Evolutionary conservation across 1,140 invertebrate species (phyloP), one percentile per base, ranked within the genome.

Genomic region (Idris sp.): DNA sequence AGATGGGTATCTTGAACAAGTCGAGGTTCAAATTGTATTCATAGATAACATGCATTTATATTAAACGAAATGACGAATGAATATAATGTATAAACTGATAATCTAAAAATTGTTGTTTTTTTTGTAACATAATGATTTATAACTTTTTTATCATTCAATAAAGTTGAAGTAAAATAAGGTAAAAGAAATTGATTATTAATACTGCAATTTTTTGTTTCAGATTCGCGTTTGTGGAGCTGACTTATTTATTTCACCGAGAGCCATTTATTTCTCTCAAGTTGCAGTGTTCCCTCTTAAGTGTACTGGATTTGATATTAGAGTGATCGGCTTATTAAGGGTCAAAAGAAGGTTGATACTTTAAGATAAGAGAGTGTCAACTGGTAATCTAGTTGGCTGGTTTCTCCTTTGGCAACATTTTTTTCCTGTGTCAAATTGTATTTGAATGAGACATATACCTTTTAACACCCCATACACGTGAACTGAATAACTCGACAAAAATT

Each of bases 251-350:
- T 46, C 44, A 31, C 38, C 28, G 40, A 38, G 36, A 44, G 19
- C 40, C 54, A 65, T 68, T 56, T 41, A 56, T 68, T 49, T 49
- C 51, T 68, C 35, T 49, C 38, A 65, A 54, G 48, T 62, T 43
- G 30, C 40, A 35, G 10, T n/a, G n/a, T 40, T 56, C 18, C 43
- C 51, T 67, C 53, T 58, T 41, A 58, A 68, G 51, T 68, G 36
- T 44, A 68, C 46, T 68, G 41, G 26, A 67, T 41, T 56, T 58
- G 14, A 58, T 68, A 58, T 68, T 58, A 68, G 19, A 58, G 51
- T 51, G 43, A 68, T 68, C 54, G 65, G 65, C 53, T 69, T 59
- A 71, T 71, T 46, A 71, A 38, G 56, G 48, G 31, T 71, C 65
- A 61, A 40, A 69, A 46, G 56, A 61, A 54, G 56, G 54, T 71